Percentiles rank a stretch among this genome's conserved stretches.
Evolutionary conservation across 2,113 vertebrate genomes (phyloP).

Genomic region (Boleophthalmus pectinirostris): DNA sequence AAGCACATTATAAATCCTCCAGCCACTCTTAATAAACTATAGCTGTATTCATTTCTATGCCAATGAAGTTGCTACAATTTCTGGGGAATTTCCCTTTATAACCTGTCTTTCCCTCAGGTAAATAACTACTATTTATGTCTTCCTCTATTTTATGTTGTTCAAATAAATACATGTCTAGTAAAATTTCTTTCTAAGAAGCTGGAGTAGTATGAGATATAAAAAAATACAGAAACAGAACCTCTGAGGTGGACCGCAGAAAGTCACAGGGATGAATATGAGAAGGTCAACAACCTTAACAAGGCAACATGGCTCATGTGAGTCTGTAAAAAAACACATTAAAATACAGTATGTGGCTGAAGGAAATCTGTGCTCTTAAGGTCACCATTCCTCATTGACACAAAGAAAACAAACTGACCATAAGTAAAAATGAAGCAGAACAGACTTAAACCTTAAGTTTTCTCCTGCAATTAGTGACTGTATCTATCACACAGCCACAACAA

Average conservation of each 20-base stretch:
- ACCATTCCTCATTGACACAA: conserved; percentile 24
- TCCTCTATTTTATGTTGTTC: conserved; percentile 35
- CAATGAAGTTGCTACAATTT: too few relatives aligned
- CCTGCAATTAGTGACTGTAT: not conserved
- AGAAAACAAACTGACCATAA: conserved; percentile 19
- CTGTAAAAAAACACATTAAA: conserved; percentile 49
- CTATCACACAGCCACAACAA: not conserved
- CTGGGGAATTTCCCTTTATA: not conserved
- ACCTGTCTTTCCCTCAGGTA: not conserved
- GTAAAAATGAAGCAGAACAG: not conserved
- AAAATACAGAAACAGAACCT: conserved; percentile 61
- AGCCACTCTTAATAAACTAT: too few relatives aligned
- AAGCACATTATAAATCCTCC: not conserved
- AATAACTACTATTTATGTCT: not conserved
- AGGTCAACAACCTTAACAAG: conserved; percentile 68
- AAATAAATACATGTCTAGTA: conserved; percentile 62
- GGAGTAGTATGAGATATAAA: conserved; percentile 47
- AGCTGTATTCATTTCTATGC: not conserved
- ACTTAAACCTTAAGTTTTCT: not conserved
- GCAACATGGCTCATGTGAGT: conserved; percentile 48
- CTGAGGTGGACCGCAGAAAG: conserved; percentile 66
- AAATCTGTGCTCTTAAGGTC: conserved; percentile 37
- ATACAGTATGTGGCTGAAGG: conserved; percentile 37
- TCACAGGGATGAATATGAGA: conserved; percentile 59
- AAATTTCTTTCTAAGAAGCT: conserved; percentile 59